These are phyloP conservation scores for Platysternon megacephalum DNA, from an alignment of 2,113 vertebrate genomes.

Conservation along the genomic window DNA sequence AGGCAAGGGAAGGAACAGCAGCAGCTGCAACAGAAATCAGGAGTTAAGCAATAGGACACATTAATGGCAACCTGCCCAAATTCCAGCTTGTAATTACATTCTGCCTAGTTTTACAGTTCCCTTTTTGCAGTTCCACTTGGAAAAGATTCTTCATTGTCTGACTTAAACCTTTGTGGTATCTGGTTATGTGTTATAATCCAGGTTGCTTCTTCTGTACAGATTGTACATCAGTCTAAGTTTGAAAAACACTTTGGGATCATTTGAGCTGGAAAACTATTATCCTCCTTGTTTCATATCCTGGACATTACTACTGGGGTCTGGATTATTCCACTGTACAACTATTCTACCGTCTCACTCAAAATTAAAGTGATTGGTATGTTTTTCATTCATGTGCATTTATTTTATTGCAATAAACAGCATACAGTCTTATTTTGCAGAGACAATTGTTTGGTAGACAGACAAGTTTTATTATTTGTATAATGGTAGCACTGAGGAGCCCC, in stretches of 20 bases:
- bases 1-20: neutral
- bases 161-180: neutral
- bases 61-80: neutral
- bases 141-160: neutral
- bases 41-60: neutral
- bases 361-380: neutral
- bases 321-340: neutral
- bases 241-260: neutral
- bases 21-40: neutral
- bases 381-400: neutral
- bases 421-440: neutral
- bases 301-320: neutral
- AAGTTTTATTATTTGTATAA: neutral
- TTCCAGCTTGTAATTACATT: neutral
- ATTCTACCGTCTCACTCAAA: neutral
- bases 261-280: neutral
- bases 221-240: neutral
- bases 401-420: neutral
- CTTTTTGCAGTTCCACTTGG: accelerated
- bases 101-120: neutral
- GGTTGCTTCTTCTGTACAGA: neutral
- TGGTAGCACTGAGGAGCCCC: too few species aligned
- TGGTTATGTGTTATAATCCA: neutral
- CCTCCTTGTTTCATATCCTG: neutral
- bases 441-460: neutral